Percentiles rank a stretch among this genome's conserved stretches.
phyloP scores from a whole-genome alignment of 1,140 invertebrate genomes.

The Vollenhovia emeryi region DNA sequence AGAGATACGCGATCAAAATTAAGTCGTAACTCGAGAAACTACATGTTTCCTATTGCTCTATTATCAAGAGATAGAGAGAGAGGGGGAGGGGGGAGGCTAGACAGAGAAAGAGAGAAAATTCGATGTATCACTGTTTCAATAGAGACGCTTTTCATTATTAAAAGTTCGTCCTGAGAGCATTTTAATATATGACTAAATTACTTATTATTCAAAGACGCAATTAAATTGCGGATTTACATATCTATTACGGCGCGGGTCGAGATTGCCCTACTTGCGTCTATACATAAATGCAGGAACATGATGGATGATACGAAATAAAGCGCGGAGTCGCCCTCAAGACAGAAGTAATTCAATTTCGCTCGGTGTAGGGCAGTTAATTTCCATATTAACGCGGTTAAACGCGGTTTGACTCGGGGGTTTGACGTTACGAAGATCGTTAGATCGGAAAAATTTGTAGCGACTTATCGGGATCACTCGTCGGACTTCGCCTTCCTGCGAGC shows the following conservation, averaged over 20 bases:
- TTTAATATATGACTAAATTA: constrained; percentile 58
- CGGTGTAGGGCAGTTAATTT: constrained; percentile 34
- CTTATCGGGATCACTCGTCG: not conserved
- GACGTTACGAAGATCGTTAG: not conserved
- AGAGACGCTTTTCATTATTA: constrained; percentile 59
- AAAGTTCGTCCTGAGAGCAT: constrained; percentile 54
- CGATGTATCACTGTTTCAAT: constrained; percentile 34
- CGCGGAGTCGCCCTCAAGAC: constrained; percentile 41
- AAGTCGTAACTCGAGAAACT: not conserved
- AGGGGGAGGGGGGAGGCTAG: too few species aligned
- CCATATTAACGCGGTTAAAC: constrained; percentile 26
- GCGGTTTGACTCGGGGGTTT: not conserved
- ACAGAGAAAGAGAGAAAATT: not conserved
- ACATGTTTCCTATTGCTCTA: not conserved
- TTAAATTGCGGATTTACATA: constrained; percentile 73
- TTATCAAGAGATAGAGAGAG: not conserved
- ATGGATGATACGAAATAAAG: constrained; percentile 64
- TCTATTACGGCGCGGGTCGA: constrained; percentile 57
- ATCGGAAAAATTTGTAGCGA: not conserved
- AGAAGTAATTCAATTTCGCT: constrained; percentile 46
- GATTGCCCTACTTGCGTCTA: constrained; percentile 60
- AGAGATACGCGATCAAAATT: not conserved
- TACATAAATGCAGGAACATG: constrained; percentile 61
- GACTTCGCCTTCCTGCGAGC: not conserved
- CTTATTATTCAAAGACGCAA: constrained; percentile 71